Percentiles rank a stretch among this genome's conserved stretches.
Conservation (phyloP, 2,113 vertebrate species). For the Amazona vittata region DNA sequence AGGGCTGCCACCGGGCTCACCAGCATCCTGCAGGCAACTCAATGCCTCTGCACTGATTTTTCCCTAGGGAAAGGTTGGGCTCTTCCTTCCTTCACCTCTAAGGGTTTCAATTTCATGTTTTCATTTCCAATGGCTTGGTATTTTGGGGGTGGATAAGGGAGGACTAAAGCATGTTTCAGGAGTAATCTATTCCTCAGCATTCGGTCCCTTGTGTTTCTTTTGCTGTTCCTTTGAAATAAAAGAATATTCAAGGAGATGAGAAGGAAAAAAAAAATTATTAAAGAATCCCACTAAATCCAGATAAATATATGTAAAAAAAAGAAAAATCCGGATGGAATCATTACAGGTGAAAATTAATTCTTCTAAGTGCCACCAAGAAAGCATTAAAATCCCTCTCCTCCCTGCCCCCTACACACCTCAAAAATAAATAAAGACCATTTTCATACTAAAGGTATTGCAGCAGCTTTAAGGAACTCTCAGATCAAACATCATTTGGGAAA, state of each 20-base stretch:
- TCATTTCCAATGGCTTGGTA: background rate
- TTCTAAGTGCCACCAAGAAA: slow-evolving; percentile 44
- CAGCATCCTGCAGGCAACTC: background rate
- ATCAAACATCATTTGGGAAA: slow-evolving; percentile 79
- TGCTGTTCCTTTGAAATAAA: slow-evolving; percentile 54
- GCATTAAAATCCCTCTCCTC: slow-evolving; percentile 21
- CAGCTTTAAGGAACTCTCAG: slow-evolving; percentile 69
- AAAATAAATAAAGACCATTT: slow-evolving; percentile 50
- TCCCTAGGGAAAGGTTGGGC: background rate
- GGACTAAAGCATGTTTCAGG: background rate
- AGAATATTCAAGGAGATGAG: slow-evolving; percentile 22
- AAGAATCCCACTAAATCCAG: slow-evolving; percentile 57
- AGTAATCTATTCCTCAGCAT: slow-evolving; percentile 24
- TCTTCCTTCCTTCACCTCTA: background rate
- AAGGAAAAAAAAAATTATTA: background rate
- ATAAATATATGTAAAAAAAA: slow-evolving; percentile 65
- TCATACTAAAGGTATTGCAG: slow-evolving; percentile 74
- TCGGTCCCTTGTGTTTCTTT: background rate
- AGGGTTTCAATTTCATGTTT: background rate
- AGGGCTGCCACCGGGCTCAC: background rate
- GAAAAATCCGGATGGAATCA: background rate
- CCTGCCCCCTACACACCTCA: background rate
- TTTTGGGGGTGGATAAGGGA: background rate
- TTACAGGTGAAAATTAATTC: slow-evolving; percentile 70
- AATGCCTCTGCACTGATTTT: accelerated